Percentiles rank a stretch among this genome's conserved stretches.
Evolutionary conservation across 1,140 invertebrate species (phyloP).

Genomic region (Drosophila insularis): DNA sequence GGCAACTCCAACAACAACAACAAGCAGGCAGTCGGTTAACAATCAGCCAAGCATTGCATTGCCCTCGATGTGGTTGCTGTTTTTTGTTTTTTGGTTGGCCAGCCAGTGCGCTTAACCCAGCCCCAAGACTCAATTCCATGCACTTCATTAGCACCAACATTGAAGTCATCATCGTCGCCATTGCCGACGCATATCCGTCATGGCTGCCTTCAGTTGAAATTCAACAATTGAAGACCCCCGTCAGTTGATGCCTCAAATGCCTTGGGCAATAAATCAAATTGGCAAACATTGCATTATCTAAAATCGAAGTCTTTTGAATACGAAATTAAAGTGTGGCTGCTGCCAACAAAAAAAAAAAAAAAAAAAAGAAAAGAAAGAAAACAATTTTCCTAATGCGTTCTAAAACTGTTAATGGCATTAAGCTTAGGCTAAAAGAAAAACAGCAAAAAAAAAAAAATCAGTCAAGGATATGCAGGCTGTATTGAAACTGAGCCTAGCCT

Average conservation of each 20-base stretch:
- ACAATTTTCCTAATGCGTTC: slow-evolving; percentile 75
- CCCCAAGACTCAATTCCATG: slow-evolving; percentile 49
- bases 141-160: slow-evolving; percentile 75
- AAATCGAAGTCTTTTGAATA: slow-evolving; percentile 54
- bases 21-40: slow-evolving; percentile 21
- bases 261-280: slow-evolving; percentile 62
- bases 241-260: neutral
- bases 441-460: slow-evolving; percentile 35
- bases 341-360: slow-evolving; percentile 7
- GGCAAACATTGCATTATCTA: slow-evolving; percentile 66
- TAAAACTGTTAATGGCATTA: slow-evolving; percentile 78
- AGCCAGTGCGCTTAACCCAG: slow-evolving; percentile 58
- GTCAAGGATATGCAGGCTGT: slow-evolving; percentile 46
- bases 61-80: slow-evolving; percentile 31
- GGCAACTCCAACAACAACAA: slow-evolving; percentile 55
- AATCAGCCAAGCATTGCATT: slow-evolving; percentile 61
- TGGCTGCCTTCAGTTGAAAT: slow-evolving; percentile 45
- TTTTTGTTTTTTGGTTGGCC: slow-evolving; percentile 76
- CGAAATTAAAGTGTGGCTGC: slow-evolving; percentile 58
- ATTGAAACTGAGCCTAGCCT: slow-evolving; percentile 1
- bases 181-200: slow-evolving; percentile 26
- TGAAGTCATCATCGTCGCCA: slow-evolving; percentile 31
- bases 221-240: slow-evolving; percentile 40
- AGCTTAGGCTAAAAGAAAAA: slow-evolving; percentile 27
- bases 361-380: slow-evolving; percentile 38